These are phyloP conservation scores for Blastomussa wellsi DNA, from an alignment of 92 coral and sea anemone genomes.

Conservation along the genomic window DNA sequence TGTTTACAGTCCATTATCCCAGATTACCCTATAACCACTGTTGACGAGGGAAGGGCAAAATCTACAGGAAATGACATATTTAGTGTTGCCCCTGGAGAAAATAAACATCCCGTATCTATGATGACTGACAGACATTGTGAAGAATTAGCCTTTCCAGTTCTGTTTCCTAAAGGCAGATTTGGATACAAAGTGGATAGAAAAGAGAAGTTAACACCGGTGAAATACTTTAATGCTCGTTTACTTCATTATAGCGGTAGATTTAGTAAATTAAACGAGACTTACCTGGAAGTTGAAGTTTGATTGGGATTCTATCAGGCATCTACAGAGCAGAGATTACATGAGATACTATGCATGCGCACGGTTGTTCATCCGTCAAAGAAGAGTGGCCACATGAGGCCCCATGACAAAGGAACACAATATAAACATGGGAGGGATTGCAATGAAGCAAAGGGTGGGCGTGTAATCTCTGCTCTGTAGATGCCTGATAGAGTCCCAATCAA, in stretches of 20 bases:
- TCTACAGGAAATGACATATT: conserved; percentile 59
- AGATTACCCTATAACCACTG: conserved; percentile 53
- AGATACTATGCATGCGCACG: no score
- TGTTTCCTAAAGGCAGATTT: conserved; percentile 70
- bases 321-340: no score
- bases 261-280: no score
- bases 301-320: no score
- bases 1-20: conserved; percentile 62
- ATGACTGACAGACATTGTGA: conserved; percentile 67
- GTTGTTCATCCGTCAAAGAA: no score
- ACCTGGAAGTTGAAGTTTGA: no score
- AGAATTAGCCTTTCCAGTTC: conserved; percentile 66
- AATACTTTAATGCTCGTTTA: conserved; percentile 50
- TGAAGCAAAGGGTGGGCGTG: no score
- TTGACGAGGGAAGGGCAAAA: not conserved
- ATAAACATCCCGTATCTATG: conserved; percentile 60
- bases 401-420: no score
- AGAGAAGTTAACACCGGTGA: conserved; percentile 34
- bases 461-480: no score
- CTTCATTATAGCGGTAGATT: conserved; percentile 52
- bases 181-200: conserved; percentile 44
- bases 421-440: no score
- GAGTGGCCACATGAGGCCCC: no score
- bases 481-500: no score
- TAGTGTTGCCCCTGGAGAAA: conserved; percentile 62